Conservation (phyloP, 2,888 invertebrate genomes). For the Heliconius charithonia region DNA sequence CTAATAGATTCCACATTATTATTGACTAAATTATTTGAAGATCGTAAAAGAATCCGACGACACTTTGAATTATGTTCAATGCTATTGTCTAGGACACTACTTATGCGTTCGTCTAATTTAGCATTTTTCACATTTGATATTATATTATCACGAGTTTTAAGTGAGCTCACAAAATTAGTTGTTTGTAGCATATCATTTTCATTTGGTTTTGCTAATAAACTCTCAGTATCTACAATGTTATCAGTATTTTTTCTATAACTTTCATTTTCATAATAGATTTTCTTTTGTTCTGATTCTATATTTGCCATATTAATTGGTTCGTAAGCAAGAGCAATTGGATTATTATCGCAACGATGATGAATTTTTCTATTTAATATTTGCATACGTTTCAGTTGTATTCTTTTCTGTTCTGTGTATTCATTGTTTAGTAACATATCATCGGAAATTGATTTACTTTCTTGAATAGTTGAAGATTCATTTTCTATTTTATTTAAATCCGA, state of each 20-base stretch:
- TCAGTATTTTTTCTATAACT: constrained; percentile 6
- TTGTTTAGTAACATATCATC: background rate
- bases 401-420: constrained; percentile 32
- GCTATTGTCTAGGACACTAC: background rate
- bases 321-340: constrained; percentile 66
- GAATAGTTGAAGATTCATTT: background rate
- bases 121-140: background rate
- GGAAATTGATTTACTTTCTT: background rate
- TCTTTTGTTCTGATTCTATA: constrained; percentile 5
- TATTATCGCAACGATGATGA: constrained; percentile 52
- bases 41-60: constrained; percentile 60
- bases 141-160: constrained; percentile 1
- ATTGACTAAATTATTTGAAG: constrained; percentile 57
- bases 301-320: constrained; percentile 50
- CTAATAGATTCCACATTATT: constrained; percentile 27
- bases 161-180: background rate
- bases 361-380: constrained; percentile 66
- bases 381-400: constrained; percentile 64
- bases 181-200: background rate
- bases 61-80: constrained; percentile 27
- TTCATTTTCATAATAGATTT: background rate
- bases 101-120: background rate
- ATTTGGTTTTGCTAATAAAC: background rate
- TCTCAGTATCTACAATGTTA: background rate
- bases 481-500: background rate